These are phyloP conservation scores for Portevinia maculata DNA, from an alignment of 2,888 invertebrate genomes.

Conservation along the genomic window DNA sequence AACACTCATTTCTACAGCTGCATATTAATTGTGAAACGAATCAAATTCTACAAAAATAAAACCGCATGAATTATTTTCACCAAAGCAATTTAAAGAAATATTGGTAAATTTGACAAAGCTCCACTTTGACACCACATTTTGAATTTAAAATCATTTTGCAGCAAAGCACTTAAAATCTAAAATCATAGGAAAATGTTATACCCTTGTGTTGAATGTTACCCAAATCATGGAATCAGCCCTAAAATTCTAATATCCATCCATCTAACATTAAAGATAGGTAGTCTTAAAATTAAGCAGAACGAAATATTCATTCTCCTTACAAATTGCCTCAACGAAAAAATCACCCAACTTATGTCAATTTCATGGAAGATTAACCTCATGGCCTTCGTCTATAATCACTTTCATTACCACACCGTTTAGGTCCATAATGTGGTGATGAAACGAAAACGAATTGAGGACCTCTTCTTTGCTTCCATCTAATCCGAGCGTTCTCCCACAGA, in stretches of 20 bases:
- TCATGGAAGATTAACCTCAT: constrained; percentile 64
- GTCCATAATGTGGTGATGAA: constrained; percentile 47
- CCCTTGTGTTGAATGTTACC: not conserved
- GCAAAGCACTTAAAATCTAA: not conserved
- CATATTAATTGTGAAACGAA: too few relatives aligned
- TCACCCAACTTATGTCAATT: constrained; percentile 52
- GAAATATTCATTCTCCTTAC: not conserved
- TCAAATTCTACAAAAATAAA: too few relatives aligned
- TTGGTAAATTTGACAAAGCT: too few relatives aligned
- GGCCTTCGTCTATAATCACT: constrained; percentile 65
- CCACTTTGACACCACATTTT: too few relatives aligned
- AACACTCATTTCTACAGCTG: too few relatives aligned
- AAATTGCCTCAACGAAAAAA: constrained; percentile 3
- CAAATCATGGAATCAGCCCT: not conserved
- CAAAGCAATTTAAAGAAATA: too few relatives aligned
- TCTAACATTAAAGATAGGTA: not conserved
- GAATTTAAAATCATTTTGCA: too few relatives aligned
- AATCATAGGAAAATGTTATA: not conserved
- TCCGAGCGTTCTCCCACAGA: constrained; percentile 36
- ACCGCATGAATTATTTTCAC: too few relatives aligned
- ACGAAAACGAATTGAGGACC: constrained; percentile 61
- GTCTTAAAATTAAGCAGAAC: not conserved
- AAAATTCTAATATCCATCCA: not conserved
- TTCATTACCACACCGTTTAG: constrained; percentile 71
- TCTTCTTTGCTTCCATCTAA: constrained; percentile 21